phyloP scores from a whole-genome alignment of 2,888 invertebrate species.

The Chrysolina oricalcia region DNA sequence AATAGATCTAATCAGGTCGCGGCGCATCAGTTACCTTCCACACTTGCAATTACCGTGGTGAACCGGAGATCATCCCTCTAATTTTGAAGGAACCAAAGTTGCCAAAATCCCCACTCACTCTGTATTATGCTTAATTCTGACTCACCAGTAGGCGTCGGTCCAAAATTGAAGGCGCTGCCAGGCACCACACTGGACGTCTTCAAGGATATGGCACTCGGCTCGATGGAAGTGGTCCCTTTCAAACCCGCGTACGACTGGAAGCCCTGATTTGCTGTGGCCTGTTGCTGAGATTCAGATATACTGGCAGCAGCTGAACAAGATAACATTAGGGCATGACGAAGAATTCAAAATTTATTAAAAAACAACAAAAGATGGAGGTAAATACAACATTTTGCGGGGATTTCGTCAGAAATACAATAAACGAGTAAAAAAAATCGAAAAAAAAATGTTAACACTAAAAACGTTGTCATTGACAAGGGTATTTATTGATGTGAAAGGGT shows the following conservation, averaged over 20 bases:
- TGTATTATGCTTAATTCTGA: background rate
- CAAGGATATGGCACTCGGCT: constrained; percentile 75
- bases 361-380: too few relatives aligned
- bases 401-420: too few relatives aligned
- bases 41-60: too few relatives aligned
- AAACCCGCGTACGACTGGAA: constrained; percentile 77
- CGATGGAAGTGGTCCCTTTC: constrained; percentile 68
- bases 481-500: too few relatives aligned
- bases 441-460: too few relatives aligned
- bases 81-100: background rate
- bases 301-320: constrained; percentile 40
- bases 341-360: too few relatives aligned
- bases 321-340: constrained; percentile 20
- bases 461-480: too few relatives aligned
- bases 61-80: background rate
- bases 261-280: constrained; percentile 67
- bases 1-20: too few relatives aligned
- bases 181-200: constrained; percentile 84
- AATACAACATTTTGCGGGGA: too few relatives aligned
- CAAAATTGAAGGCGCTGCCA: constrained; percentile 90
- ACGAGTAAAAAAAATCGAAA: too few relatives aligned
- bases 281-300: constrained; percentile 49
- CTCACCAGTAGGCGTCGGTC: constrained; percentile 76
- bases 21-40: too few relatives aligned
- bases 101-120: too few relatives aligned